These are phyloP conservation scores for Entomyzon cyanotis DNA, from an alignment of 2,113 vertebrate genomes.

Conservation along the genomic window DNA sequence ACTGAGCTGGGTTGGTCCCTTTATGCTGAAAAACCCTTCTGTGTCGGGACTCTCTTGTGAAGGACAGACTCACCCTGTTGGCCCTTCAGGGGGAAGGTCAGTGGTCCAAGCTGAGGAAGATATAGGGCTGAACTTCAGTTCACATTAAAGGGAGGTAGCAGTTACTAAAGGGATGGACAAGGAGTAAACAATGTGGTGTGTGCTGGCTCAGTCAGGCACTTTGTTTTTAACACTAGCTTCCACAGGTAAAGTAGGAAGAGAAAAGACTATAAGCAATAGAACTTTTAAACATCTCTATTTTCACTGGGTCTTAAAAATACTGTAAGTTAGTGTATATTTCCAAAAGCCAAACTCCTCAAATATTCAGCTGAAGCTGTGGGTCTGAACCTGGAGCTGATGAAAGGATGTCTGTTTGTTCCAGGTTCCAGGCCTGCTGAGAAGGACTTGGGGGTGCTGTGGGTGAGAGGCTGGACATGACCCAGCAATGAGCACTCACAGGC, in stretches of 20 bases:
- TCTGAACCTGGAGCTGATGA: background rate
- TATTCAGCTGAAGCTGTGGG: background rate
- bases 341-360: background rate
- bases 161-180: background rate
- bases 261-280: background rate
- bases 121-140: background rate
- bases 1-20: background rate
- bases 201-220: background rate
- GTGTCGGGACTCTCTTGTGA: background rate
- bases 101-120: background rate
- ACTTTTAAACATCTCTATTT: background rate
- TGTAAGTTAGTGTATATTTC: background rate
- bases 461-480: background rate
- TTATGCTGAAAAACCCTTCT: background rate
- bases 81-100: fast-evolving
- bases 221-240: background rate
- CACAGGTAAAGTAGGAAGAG: background rate
- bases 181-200: background rate
- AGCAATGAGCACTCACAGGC: background rate
- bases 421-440: background rate
- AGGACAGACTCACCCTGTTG: background rate
- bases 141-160: background rate
- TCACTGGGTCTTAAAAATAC: background rate
- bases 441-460: background rate
- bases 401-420: background rate